These are phyloP conservation scores for Drosophila leonis DNA, from an alignment of 2,888 invertebrate species.

Conservation along the genomic window DNA sequence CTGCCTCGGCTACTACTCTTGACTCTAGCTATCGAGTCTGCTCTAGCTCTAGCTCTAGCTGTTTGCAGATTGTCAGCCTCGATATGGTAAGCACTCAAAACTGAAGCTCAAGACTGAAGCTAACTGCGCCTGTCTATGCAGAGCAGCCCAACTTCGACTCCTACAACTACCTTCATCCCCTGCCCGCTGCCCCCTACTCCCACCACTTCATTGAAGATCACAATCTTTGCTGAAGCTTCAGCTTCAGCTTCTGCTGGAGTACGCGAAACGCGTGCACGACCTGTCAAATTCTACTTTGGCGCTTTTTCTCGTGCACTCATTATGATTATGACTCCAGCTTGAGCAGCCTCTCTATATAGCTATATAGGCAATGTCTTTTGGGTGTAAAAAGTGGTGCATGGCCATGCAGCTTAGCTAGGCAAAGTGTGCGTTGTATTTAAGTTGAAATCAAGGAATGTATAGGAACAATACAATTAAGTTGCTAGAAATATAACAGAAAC, in stretches of 20 bases:
- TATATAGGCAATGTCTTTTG: neutral
- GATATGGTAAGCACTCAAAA: conserved; percentile 80
- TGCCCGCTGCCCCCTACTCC: conserved; percentile 4
- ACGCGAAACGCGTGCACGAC: conserved; percentile 78
- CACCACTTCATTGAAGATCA: conserved; percentile 32
- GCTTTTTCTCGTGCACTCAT: conserved; percentile 69
- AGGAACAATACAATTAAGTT: no score
- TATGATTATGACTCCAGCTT: conserved; percentile 71
- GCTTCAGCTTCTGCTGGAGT: conserved; percentile 34
- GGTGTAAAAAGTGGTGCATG: conserved; percentile 51
- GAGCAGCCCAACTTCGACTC: conserved; percentile 56
- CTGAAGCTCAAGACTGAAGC: conserved; percentile 40
- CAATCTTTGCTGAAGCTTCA: conserved; percentile 47
- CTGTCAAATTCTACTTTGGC: conserved; percentile 69
- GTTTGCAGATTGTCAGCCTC: conserved; percentile 50
- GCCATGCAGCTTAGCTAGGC: conserved; percentile 30
- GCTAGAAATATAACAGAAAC: no score
- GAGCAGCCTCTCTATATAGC: neutral
- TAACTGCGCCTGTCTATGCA: conserved; percentile 61
- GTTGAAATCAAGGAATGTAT: neutral
- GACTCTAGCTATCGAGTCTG: conserved; percentile 13
- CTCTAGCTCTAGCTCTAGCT: conserved; percentile 12
- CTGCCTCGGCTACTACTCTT: neutral
- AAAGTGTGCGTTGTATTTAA: neutral
- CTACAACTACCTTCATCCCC: conserved; percentile 1